Evolutionary conservation across 2,888 invertebrate species (phyloP), one percentile per base, ranked within the genome.

Genomic region (Embidobia sp.): DNA sequence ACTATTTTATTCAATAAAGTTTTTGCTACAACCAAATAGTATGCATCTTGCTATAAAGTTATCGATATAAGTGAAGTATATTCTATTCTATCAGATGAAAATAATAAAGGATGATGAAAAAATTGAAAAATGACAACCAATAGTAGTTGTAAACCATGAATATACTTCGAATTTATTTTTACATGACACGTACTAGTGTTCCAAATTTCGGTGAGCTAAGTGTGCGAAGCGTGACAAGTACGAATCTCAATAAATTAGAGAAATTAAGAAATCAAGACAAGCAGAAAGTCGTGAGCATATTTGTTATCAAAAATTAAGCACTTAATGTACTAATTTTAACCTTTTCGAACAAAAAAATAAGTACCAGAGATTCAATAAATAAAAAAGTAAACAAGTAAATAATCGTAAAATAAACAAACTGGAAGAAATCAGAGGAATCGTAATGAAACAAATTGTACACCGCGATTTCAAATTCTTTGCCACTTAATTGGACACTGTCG

Each of bases 151-250:
- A 73, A 82, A 81, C 81, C 6, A 82, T 83, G 85, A 85, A 83
- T 83, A 87, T 86, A 87, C 87, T 89, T 88, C 85, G 85, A 85
- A 88, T 88, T 89, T 88, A 89, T 88, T 89, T 89, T 89, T 88
- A 88, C 88, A 89, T 85, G 83, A 88, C 82, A 81, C 82, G 82
- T 79, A 80, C 81, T 79, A 79, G 82, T 81, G 82, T 85, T 85
- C 82, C 82, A 84, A 79, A 79, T 82, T 80, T 79, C 78, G 77
- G 64, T 70, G 67, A 80, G 66, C 61, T 76, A 69, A 69, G 61
- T 67, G 44, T 63, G 75, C 55, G 40, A 35, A 70, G 53, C 69
- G 57, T 53, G 22, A 49, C 33, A 40, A 69, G 22, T n/a, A 37
- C 27, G 40, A 61, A 69, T 69, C 51, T 66, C 29, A 33, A 53